Evolutionary conservation across 2,113 vertebrate genomes (phyloP), one percentile per base, ranked within the genome.

Genomic region (Gallinago paraguaiae): DNA sequence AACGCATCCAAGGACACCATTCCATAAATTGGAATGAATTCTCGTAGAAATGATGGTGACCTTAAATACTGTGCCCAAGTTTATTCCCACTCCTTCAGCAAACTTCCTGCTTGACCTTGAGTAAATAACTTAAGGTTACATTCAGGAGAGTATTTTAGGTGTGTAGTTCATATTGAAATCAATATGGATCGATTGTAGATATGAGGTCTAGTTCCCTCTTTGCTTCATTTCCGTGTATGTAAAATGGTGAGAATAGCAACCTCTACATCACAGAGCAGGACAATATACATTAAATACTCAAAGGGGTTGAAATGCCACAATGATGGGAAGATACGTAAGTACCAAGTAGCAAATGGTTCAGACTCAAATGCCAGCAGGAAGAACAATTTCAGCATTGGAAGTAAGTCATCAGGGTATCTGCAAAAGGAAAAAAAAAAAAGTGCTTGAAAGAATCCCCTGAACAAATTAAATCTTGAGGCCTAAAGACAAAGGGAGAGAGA

Each of bases 401-500:
- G 81, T 88, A 95, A 97, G 93, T 93, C 87, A 91, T 97, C 94
- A 95, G 86, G 87, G 94, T 90, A 88, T 93, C 93, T 93, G 90
- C 80, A 92, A 95, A 88, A 51, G 67, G 45, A 3, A 24, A 37
- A 88, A 51, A 74, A 69, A 82, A 80, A 79, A 60, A 64, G 43
- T 85, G 87, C 96, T 97, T 89, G 69, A 86, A 94, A 96, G 94
- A 96, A 94, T 87, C 54, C 88, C 96, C 91, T 68, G 94, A 97
- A 96, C 95, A 97, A 97, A 97, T 97, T 97, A 96, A 97, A 95
- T 96, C 96, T 96, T 84, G 86, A 94, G 93, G 82, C 86, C 92
- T 95, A 90, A 95, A 98, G 96, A 97, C 91, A 97, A 97, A 97
- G 78, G 82, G 95, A 97, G 75, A 93, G 91, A 97, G 92, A 97